Evolutionary conservation across 2,113 vertebrate genomes (phyloP).

Genomic region (Electrona antarctica): DNA sequence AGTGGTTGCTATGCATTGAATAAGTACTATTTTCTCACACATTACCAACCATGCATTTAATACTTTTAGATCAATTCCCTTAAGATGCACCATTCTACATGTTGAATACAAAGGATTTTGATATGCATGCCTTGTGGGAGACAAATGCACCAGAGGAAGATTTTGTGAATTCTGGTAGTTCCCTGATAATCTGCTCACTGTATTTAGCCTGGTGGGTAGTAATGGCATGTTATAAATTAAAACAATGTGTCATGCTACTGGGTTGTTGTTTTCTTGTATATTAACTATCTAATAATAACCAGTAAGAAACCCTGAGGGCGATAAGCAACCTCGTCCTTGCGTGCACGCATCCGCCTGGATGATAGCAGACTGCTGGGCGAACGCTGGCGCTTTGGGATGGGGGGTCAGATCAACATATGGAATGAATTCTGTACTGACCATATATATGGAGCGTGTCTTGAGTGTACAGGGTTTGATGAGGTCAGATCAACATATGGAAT

Average conservation of each 20-base stretch:
- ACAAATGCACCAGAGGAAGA: constrained; percentile 30
- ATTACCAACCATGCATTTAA: constrained; percentile 59
- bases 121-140: constrained; percentile 57
- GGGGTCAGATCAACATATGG: too few relatives aligned
- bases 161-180: constrained; percentile 41
- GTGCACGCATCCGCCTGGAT: too few relatives aligned
- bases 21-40: constrained; percentile 49
- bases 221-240: constrained; percentile 13
- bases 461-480: too few relatives aligned
- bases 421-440: too few relatives aligned
- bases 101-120: constrained; percentile 63
- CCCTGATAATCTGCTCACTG: constrained; percentile 25
- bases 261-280: constrained; percentile 15
- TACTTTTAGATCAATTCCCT: constrained; percentile 59
- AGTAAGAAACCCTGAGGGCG: too few relatives aligned
- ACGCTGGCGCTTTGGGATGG: too few relatives aligned
- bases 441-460: too few relatives aligned
- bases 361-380: too few relatives aligned
- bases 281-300: neutral
- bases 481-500: too few relatives aligned
- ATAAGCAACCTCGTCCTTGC: too few relatives aligned
- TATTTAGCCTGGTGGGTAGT: constrained; percentile 19
- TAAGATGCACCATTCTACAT: constrained; percentile 62
- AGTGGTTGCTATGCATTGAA: constrained; percentile 63
- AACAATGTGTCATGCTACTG: constrained; percentile 21